Evolutionary conservation across 2,797 vertebrate genomes (phyloP).

Genomic region (Microctenopoma stevenorrisi): DNA sequence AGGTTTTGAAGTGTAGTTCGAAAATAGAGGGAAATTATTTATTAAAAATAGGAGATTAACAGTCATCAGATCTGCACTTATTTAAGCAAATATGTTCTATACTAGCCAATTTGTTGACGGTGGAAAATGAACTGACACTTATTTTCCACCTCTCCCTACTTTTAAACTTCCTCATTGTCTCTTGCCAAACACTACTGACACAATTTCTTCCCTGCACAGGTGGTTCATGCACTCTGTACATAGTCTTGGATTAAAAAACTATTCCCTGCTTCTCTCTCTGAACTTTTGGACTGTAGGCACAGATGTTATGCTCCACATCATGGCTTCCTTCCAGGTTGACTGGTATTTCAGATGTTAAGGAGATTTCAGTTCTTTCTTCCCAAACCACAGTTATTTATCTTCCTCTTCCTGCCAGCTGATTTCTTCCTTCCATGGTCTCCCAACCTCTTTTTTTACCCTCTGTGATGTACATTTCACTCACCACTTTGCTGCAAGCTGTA

Average conservation of each 20-base stretch:
- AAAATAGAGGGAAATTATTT: neutral
- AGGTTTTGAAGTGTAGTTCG: neutral
- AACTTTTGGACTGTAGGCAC: constrained; percentile 22
- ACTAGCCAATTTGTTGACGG: neutral
- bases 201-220: neutral
- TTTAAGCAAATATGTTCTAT: neutral
- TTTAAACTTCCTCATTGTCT: neutral
- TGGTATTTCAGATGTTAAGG: constrained; percentile 42
- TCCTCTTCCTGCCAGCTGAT: constrained; percentile 41
- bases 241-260: neutral
- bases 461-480: neutral
- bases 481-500: constrained; percentile 5
- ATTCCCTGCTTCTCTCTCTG: constrained; percentile 3
- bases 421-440: constrained; percentile 24
- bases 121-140: neutral
- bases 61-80: constrained; percentile 1
- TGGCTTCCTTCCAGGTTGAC: constrained; percentile 11
- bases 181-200: neutral
- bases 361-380: constrained; percentile 44
- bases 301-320: constrained; percentile 21
- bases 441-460: constrained; percentile 25
- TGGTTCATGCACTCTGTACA: constrained; percentile 16
- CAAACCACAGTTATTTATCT: constrained; percentile 52
- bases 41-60: neutral
- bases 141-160: neutral